Base-by-base conservation (phyloP, 1,140 invertebrate species). In the Eciton burchellii region DNA sequence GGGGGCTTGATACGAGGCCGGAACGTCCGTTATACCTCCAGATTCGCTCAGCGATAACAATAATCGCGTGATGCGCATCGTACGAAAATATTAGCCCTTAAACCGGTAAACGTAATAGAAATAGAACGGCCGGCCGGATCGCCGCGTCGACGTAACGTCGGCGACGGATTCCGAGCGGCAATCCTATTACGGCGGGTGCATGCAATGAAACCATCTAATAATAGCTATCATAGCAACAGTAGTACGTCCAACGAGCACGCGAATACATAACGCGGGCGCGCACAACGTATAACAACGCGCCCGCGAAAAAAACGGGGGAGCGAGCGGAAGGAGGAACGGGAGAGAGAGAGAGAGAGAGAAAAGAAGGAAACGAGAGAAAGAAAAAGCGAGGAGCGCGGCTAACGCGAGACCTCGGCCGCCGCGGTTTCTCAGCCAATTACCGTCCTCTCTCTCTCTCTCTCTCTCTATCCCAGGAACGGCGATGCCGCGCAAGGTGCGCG, bases 221-320 rank as follows among this genome's bases (percentile, higher is more conserved):
- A 79, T 79, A 79, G 74, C 74, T 79, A 79, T 79, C 74, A 70
- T 79, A 79, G 74, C 74, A 79, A 79, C 74, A 79, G 74, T 79
- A 70, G 74, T 70, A 79, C 74, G 68, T 79, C 74, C 49, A 79
- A 47, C 63, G 63, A 79, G 56, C 77, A 66, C 77, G 83, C 81
- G 74, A 79, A 79, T 70, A 70, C 52, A 70, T 79, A 79, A 79
- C 63, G 74, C 82, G 83, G 68, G 68, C 63, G 74, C 82, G 83
- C 21, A 52, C 45, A 49, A 81, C 43, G 63, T 79, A 81, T n/a
- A n/a, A n/a, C n/a, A n/a, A n/a, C n/a, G 49, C 57, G 62, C 35
- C 6, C 35, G 35, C 35, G 2, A 35, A 35, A n/a, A n/a, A n/a
- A n/a, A n/a, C n/a, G n/a, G n/a, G n/a, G n/a, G n/a, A n/a, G n/a